These are phyloP conservation scores for Ericerus pela DNA, from an alignment of 1,140 invertebrate genomes.

Conservation along the genomic window DNA sequence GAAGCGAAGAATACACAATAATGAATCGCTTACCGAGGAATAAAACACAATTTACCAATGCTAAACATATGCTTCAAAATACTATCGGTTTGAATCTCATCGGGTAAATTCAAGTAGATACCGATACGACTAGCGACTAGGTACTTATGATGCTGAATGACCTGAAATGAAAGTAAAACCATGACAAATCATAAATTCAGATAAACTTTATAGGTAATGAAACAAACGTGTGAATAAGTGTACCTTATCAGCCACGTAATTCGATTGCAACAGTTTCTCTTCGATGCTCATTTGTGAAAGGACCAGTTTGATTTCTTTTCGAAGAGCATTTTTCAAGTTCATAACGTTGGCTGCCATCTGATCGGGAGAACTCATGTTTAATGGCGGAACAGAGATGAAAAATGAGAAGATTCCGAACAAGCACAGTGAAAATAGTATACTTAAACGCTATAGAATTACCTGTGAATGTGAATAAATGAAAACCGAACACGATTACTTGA, in stretches of 20 bases:
- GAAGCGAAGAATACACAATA: background rate
- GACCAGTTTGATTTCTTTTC: background rate
- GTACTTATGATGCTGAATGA: background rate
- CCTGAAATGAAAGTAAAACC: background rate
- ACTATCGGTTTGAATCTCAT: constrained; percentile 34
- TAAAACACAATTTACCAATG: constrained; percentile 34
- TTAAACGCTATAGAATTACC: too few relatives aligned
- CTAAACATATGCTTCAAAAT: constrained; percentile 33
- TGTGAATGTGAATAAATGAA: too few relatives aligned
- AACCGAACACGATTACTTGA: too few relatives aligned
- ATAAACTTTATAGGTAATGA: background rate
- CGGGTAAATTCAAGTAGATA: constrained; percentile 35
- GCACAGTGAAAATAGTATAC: too few relatives aligned
- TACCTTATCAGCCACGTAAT: background rate
- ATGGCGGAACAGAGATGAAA: too few relatives aligned
- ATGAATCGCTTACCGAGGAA: constrained; percentile 31
- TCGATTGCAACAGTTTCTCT: background rate
- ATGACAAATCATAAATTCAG: background rate
- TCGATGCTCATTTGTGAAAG: background rate
- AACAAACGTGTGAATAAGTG: background rate
- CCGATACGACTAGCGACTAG: constrained; percentile 27
- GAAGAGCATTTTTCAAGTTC: background rate
- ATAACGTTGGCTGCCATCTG: background rate
- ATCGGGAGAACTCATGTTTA: too few relatives aligned
- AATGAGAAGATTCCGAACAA: too few relatives aligned